Conservation (phyloP, 2,113 vertebrate genomes). For the Eudyptes chrysolophus region DNA sequence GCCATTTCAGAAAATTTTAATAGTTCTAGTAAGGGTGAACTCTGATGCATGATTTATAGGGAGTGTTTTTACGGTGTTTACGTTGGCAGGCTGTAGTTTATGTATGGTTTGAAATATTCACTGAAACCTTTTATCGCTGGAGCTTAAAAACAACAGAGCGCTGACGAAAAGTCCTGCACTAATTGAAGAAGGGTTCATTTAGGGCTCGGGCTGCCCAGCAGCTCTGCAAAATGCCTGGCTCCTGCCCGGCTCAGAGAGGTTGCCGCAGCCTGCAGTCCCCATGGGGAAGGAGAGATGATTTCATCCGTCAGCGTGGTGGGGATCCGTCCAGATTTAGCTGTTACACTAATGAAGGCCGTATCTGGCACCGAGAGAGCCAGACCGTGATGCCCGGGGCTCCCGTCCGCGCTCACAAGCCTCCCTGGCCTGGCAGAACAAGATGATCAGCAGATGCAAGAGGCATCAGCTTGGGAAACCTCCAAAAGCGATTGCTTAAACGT, state of each 20-base stretch:
- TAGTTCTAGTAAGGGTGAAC: not conserved
- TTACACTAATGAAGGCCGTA: not conserved
- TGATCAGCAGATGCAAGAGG: not conserved
- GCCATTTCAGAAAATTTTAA: not conserved
- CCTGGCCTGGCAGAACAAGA: not conserved
- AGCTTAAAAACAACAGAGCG: not conserved
- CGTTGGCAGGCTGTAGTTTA: not conserved
- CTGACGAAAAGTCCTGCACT: not conserved
- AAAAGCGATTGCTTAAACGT: not conserved
- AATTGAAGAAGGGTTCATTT: not conserved
- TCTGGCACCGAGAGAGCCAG: not conserved
- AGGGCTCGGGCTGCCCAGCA: not conserved
- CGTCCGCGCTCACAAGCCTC: not conserved
- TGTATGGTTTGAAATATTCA: not conserved
- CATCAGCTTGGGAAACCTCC: not conserved
- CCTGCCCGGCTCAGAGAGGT: not conserved
- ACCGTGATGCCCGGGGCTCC: not conserved
- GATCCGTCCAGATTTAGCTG: not conserved
- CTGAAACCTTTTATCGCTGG: not conserved
- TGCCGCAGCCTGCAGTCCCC: not conserved
- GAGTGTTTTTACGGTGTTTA: not conserved
- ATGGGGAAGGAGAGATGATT: fast-evolving
- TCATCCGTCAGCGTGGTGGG: not conserved
- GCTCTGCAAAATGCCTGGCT: not conserved
- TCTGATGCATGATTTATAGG: not conserved